Evolutionary conservation across 1,140 invertebrate genomes (phyloP), one percentile per base, ranked within the genome.

Genomic region (Tribolium castaneum): DNA sequence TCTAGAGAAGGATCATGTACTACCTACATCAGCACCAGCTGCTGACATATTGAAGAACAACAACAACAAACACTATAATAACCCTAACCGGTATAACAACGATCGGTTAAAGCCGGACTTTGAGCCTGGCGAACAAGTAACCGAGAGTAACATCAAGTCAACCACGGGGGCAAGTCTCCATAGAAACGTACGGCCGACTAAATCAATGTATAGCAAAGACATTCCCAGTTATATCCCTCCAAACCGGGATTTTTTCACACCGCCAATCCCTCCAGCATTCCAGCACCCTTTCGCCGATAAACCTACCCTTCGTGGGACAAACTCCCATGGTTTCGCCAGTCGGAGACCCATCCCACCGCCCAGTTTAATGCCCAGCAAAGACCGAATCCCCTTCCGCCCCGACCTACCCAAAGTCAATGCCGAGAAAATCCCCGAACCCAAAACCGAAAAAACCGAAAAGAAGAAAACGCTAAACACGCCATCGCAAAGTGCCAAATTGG

Each of bases 251-350:
- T 92, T 94, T 78, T 93, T 95, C 85, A 95, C 94, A 0, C 94
- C 94, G 0, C 93, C 94, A 0, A 82, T 95, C 70, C 94, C 94
- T 4, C 93, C 92, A 1, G 93, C 94, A 84, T 94, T 93, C 82
- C 88, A 91, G 12, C 94, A 95, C 87, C 94, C 94, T 0, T 95
- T 95, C 83, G 93, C 93, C 2, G 93, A 96, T 83, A 95, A 95
- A 84, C 94, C 94, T 30, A 95, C 94, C 4, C 86, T 95, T 45
- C 89, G 94, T 80, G 94, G 94, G 76, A 90, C 90, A 10, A 92
- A 93, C 82, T 89, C 90, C 4, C 90, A 91, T 51, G 88, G 87
- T 75, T 92, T 90, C 81, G 89, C 90, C 77, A 91, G 92, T 82
- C 86, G 91, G 71, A 88, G 93, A 73, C 93, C 93, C 0, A 92